These are phyloP conservation scores for Leucania comma DNA, from an alignment of 2,888 invertebrate species.

Conservation along the genomic window DNA sequence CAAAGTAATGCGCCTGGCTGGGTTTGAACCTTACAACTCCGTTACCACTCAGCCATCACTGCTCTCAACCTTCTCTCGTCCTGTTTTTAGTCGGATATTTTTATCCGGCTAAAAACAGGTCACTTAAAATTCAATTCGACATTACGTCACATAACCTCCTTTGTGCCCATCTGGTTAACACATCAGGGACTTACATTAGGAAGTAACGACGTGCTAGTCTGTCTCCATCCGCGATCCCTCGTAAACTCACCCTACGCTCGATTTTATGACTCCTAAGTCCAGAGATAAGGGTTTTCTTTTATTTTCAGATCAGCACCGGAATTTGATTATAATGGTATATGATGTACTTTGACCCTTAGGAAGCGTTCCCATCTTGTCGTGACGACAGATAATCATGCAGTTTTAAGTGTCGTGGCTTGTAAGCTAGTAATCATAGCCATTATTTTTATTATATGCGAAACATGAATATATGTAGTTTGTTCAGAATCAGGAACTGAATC, in stretches of 20 bases:
- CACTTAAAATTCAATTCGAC: background rate
- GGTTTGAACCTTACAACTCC: too few species aligned
- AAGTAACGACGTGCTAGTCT: constrained; percentile 57
- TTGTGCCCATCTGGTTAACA: constrained; percentile 23
- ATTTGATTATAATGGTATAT: constrained; percentile 58
- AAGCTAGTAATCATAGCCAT: too few species aligned
- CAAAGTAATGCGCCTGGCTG: too few species aligned
- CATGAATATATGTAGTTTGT: too few species aligned
- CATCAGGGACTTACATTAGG: constrained; percentile 55
- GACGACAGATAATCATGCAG: too few species aligned
- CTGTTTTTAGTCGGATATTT: background rate
- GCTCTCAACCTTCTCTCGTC: too few species aligned
- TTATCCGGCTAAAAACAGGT: background rate
- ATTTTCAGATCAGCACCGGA: constrained; percentile 58
- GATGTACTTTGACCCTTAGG: constrained; percentile 34
- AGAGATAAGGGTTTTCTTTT: constrained; percentile 58
- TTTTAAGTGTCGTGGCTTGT: too few species aligned
- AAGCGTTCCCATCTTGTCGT: too few species aligned
- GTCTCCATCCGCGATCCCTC: constrained; percentile 38
- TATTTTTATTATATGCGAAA: too few species aligned
- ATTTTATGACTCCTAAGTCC: constrained; percentile 55
- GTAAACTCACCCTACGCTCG: constrained; percentile 54
- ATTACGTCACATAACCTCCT: constrained; percentile 4
- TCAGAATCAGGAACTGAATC: too few species aligned
- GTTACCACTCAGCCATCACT: too few species aligned